Evolutionary conservation across 2,888 invertebrate genomes (phyloP).

Genomic region (Ophion costatus): DNA sequence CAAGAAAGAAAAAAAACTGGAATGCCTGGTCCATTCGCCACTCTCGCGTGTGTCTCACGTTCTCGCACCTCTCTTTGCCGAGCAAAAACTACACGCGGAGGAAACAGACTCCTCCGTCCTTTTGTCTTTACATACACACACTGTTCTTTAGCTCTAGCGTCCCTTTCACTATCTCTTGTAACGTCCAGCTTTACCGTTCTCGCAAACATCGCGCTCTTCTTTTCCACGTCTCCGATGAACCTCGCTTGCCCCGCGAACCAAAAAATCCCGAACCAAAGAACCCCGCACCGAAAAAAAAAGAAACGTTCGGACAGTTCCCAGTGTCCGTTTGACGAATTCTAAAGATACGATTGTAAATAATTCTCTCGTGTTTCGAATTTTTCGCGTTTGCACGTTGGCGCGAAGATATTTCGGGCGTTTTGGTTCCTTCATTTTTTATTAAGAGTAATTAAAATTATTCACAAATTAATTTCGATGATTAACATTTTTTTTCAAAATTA

Average conservation of each 20-base stretch:
- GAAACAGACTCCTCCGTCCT: conserved; percentile 20
- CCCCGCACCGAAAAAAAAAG: too few species aligned
- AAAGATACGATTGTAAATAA: too few species aligned
- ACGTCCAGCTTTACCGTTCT: conserved; percentile 48
- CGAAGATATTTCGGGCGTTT: too few species aligned
- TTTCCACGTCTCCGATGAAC: conserved; percentile 36
- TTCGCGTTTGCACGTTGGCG: too few species aligned
- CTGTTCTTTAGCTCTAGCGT: conserved; percentile 29
- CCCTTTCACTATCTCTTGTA: conserved; percentile 39
- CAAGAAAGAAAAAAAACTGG: conserved; percentile 30
- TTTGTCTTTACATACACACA: conserved; percentile 4
- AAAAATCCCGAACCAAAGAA: too few species aligned
- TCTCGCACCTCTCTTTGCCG: conserved; percentile 55
- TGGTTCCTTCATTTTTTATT: too few species aligned
- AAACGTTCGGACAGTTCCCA: too few species aligned
- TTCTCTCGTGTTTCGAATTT: too few species aligned
- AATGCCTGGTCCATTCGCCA: conserved; percentile 50
- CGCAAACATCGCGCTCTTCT: conserved; percentile 18
- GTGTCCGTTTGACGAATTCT: too few species aligned
- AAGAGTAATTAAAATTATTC: too few species aligned
- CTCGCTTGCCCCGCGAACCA: conserved; percentile 20
- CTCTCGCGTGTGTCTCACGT: conserved; percentile 13
- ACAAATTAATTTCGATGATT: too few species aligned
- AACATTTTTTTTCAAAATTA: too few species aligned
- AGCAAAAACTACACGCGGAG: conserved; percentile 29